Percentiles rank a stretch among this genome's conserved stretches.
These are phyloP conservation scores for Malaclemys terrapin DNA, from an alignment of 2,113 vertebrate species.

Conservation along the genomic window DNA sequence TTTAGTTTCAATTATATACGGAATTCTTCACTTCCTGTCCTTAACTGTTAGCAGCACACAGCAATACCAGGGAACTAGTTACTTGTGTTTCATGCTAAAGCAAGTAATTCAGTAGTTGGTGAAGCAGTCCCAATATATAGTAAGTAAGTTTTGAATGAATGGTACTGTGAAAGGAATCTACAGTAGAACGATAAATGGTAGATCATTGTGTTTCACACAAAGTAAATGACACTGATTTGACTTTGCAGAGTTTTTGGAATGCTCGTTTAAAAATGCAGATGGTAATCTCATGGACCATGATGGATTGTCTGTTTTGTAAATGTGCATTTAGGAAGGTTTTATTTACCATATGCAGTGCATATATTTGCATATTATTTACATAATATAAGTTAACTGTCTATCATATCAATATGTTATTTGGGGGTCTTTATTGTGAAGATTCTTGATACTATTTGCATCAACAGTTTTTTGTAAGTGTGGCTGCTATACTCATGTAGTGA, in stretches of 20 bases:
- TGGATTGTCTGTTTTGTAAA: constrained; percentile 67
- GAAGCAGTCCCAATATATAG: neutral
- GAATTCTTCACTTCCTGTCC: neutral
- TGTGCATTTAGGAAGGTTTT: constrained; percentile 56
- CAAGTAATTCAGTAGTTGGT: neutral
- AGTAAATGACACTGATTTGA: neutral
- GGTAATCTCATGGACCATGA: constrained; percentile 59
- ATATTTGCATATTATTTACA: constrained; percentile 66
- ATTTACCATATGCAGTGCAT: constrained; percentile 22
- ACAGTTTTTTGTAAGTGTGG: constrained; percentile 23
- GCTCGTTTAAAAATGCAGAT: constrained; percentile 40
- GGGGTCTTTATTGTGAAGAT: constrained; percentile 37
- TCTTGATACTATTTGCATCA: neutral
- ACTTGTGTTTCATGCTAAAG: neutral
- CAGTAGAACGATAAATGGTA: neutral
- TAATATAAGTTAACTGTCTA: constrained; percentile 62
- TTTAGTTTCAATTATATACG: neutral
- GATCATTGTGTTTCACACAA: neutral
- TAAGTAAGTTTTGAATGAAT: neutral
- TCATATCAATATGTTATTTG: constrained; percentile 26
- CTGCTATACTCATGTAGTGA: neutral
- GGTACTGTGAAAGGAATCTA: neutral
- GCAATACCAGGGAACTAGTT: neutral
- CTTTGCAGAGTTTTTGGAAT: constrained; percentile 15
- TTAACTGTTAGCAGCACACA: neutral